Evolutionary conservation across 2,888 invertebrate species (phyloP).

Genomic region (Erynnis tages): DNA sequence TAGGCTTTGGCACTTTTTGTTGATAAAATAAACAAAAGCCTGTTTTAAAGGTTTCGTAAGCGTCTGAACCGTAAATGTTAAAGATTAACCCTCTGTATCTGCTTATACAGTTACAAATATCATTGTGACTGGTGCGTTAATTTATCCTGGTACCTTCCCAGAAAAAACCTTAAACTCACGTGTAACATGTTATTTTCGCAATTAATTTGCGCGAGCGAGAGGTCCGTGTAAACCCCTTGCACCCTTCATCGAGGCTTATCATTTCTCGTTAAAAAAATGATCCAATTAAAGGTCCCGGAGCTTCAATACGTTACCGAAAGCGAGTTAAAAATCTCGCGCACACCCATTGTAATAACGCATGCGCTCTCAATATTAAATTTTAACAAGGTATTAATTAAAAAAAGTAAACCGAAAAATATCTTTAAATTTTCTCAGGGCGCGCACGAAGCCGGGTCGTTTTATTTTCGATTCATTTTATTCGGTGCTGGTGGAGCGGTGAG

Average conservation of each 20-base stretch:
- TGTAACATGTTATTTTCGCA: constrained; percentile 33
- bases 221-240: constrained; percentile 52
- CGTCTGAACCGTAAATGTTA: too few species aligned
- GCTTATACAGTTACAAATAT: too few species aligned
- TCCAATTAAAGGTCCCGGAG: constrained; percentile 70
- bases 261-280: constrained; percentile 78
- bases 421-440: constrained; percentile 79
- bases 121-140: not conserved
- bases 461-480: constrained; percentile 81
- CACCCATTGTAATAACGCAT: constrained; percentile 81
- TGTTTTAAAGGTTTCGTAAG: too few species aligned
- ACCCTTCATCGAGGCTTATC: constrained; percentile 65
- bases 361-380: constrained; percentile 81
- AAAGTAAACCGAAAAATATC: constrained; percentile 80
- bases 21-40: too few species aligned
- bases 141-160: constrained; percentile 24
- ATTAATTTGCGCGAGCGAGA: constrained; percentile 54
- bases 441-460: constrained; percentile 70
- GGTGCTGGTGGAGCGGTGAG: constrained; percentile 70
- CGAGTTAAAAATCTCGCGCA: constrained; percentile 74
- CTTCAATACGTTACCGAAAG: constrained; percentile 76
- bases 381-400: constrained; percentile 82
- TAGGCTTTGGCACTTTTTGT: too few species aligned
- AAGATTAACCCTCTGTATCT: too few species aligned
- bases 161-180: constrained; percentile 36